A percentile compares a stretch with the other conserved stretches of the same genome.
phyloP scores from a whole-genome alignment of 2,888 invertebrate genomes.

The Oxyscelio sp. region DNA sequence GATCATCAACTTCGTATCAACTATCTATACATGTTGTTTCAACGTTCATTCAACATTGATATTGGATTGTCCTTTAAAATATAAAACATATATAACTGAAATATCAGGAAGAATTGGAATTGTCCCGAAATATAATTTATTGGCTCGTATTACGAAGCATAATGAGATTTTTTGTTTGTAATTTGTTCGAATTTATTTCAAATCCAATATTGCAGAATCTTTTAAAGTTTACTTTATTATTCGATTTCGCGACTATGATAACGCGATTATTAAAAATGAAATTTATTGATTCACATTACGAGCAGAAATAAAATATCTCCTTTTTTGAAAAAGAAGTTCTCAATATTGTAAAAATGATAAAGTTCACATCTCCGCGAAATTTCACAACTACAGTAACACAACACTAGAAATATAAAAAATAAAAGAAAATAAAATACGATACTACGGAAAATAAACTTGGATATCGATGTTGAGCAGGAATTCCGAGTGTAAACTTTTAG shows the following conservation, averaged over 20 bases:
- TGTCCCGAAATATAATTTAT: slow-evolving; percentile 15
- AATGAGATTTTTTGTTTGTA: slow-evolving; percentile 4
- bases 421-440: not conserved
- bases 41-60: too few relatives aligned
- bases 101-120: not conserved
- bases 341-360: not conserved
- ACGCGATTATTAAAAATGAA: slow-evolving; percentile 16
- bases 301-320: not conserved
- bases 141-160: slow-evolving; percentile 25
- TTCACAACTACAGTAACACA: not conserved
- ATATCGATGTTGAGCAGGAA: not conserved
- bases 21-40: too few relatives aligned
- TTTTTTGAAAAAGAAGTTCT: too few relatives aligned
- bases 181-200: not conserved
- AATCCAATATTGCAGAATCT: not conserved
- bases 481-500: not conserved
- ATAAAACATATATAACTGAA: too few relatives aligned
- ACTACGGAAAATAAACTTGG: not conserved
- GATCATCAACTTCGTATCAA: too few relatives aligned
- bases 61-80: too few relatives aligned
- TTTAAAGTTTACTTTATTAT: not conserved
- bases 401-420: not conserved
- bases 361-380: not conserved
- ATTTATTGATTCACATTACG: slow-evolving; percentile 29
- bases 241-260: slow-evolving; percentile 2